Percentiles rank a stretch among this genome's conserved stretches.
phyloP scores from a whole-genome alignment of 2,113 vertebrate species.

The Halcyon senegalensis region DNA sequence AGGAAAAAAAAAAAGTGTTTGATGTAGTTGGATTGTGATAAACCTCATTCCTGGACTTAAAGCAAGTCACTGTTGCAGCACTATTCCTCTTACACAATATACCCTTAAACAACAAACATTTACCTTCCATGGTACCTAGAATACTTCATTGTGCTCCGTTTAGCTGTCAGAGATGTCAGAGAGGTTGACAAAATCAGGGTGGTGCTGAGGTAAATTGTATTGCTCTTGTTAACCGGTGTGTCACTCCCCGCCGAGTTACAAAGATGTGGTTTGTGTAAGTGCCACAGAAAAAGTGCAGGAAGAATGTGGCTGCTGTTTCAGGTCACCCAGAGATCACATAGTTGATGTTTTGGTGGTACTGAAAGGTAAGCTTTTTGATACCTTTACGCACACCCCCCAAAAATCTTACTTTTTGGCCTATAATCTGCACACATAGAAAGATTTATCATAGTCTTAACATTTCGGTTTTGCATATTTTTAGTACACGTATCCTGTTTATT shows the following conservation, averaged over 20 bases:
- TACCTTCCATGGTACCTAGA: neutral
- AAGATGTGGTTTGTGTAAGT: neutral
- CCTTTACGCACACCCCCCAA: neutral
- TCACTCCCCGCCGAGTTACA: neutral
- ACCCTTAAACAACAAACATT: neutral
- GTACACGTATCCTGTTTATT: neutral
- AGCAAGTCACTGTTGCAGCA: neutral
- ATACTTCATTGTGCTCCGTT: neutral
- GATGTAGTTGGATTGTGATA: neutral
- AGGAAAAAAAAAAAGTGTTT: neutral
- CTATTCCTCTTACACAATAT: neutral
- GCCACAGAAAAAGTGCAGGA: neutral
- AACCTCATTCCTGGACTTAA: neutral
- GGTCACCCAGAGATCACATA: neutral
- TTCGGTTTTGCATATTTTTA: neutral
- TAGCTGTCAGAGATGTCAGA: neutral
- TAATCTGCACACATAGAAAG: neutral
- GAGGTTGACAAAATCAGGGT: neutral
- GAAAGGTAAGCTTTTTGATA: neutral
- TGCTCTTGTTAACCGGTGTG: neutral
- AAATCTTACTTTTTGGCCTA: neutral
- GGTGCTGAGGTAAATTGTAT: no score
- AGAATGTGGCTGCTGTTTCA: neutral
- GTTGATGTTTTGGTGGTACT: neutral
- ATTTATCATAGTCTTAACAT: neutral